Percentiles rank a stretch among this genome's conserved stretches.
These are phyloP conservation scores for Microplitis manilae DNA, from an alignment of 2,888 invertebrate genomes.

Conservation along the genomic window DNA sequence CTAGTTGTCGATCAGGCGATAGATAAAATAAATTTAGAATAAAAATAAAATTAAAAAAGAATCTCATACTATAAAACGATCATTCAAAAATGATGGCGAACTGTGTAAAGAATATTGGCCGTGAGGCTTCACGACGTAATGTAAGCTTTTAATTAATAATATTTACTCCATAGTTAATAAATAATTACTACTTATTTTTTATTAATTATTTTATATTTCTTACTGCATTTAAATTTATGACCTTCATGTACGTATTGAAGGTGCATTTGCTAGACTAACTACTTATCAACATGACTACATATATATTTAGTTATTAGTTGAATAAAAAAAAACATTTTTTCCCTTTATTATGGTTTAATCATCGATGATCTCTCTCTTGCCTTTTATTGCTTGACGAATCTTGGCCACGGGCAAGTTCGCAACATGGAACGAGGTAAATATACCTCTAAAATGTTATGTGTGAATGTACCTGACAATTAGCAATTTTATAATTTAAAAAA, in stretches of 20 bases:
- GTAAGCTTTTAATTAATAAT: constrained; percentile 68
- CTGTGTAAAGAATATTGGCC: constrained; percentile 69
- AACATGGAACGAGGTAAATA: constrained; percentile 70
- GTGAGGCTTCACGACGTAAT: constrained; percentile 68
- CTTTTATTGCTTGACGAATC: constrained; percentile 39
- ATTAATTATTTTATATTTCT: constrained; percentile 2
- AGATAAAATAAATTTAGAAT: constrained; percentile 14
- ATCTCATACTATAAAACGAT: background rate
- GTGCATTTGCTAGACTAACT: constrained; percentile 3
- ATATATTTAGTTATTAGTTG: constrained; percentile 11
- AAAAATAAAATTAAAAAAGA: background rate
- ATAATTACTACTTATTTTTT: constrained; percentile 40
- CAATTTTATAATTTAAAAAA: too few relatives aligned
- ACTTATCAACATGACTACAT: background rate
- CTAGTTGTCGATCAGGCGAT: constrained; percentile 25
- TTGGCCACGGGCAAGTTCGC: constrained; percentile 64
- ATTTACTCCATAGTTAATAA: constrained; percentile 25
- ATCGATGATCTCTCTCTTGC: constrained; percentile 55
- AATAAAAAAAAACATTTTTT: constrained; percentile 6
- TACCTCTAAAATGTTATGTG: constrained; percentile 43
- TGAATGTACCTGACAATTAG: background rate
- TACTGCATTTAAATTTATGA: constrained; percentile 52
- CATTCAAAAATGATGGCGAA: constrained; percentile 70
- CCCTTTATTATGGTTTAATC: constrained; percentile 37
- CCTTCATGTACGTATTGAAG: constrained; percentile 55